A percentile compares a stretch with the other conserved stretches of the same genome.
Evolutionary conservation across 2,113 vertebrate genomes (phyloP).

Genomic region (Elephas maximus): DNA sequence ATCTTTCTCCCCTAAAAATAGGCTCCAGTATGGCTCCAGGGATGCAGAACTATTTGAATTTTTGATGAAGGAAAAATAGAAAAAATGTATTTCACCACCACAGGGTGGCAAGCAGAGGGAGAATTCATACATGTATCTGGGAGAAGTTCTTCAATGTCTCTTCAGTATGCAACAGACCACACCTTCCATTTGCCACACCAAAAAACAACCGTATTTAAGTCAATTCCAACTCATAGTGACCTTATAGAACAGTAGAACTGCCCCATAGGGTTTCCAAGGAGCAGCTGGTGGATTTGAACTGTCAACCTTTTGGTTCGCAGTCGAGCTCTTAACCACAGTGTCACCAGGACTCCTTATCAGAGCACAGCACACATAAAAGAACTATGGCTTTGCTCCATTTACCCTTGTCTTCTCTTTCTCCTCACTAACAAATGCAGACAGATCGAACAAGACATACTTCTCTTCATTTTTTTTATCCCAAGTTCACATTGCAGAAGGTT

Average conservation of each 20-base stretch:
- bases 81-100: slow-evolving; percentile 19
- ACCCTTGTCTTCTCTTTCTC: background rate
- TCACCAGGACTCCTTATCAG: background rate
- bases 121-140: background rate
- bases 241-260: no score
- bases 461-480: slow-evolving; percentile 15
- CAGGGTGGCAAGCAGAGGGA: background rate
- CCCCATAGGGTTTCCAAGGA: no score
- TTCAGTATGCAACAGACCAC: background rate
- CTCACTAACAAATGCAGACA: background rate
- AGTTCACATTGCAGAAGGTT: background rate
- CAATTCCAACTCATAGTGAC: no score
- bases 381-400: background rate
- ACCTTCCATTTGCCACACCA: background rate
- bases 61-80: background rate
- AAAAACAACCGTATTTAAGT: no score
- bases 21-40: background rate
- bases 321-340: no score
- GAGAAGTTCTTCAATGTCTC: background rate
- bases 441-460: background rate
- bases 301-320: no score
- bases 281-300: no score
- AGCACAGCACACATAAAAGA: background rate
- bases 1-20: background rate
- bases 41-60: background rate